A percentile compares a stretch with the other conserved stretches of the same genome.
These are phyloP conservation scores for Labeo calbasu DNA, from an alignment of 2,797 vertebrate genomes.

Conservation along the genomic window DNA sequence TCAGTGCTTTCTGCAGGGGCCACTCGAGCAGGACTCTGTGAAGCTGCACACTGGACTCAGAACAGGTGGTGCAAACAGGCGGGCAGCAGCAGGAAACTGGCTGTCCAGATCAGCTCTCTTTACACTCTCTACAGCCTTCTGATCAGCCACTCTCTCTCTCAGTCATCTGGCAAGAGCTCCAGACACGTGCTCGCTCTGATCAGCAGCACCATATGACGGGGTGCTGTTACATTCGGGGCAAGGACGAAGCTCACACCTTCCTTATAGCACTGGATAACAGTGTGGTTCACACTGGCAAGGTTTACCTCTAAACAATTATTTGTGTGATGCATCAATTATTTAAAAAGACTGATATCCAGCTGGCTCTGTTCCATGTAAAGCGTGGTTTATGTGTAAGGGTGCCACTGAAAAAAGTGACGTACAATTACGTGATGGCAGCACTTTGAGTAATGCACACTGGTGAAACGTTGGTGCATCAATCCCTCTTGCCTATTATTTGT, in stretches of 20 bases:
- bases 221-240: conserved; percentile 35
- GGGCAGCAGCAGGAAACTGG: conserved; percentile 55
- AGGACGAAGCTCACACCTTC: not conserved
- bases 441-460: not conserved
- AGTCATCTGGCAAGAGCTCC: conserved; percentile 35
- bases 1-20: not conserved
- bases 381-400: not conserved
- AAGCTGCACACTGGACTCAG: conserved; percentile 21
- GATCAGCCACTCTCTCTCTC: conserved; percentile 37
- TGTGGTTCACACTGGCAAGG: not conserved
- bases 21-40: conserved; percentile 32
- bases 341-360: not conserved
- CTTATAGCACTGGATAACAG: not conserved
- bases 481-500: not conserved
- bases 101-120: conserved; percentile 46
- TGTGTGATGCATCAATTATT: not conserved
- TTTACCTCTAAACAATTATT: not conserved
- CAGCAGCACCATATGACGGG: conserved; percentile 29
- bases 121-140: conserved; percentile 8
- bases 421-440: not conserved
- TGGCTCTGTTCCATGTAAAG: not conserved
- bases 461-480: not conserved
- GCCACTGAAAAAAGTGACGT: not conserved
- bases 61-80: conserved; percentile 61
- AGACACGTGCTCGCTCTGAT: conserved; percentile 34